Percentiles rank a stretch among this genome's conserved stretches.
These are phyloP conservation scores for Leptobrachium leishanense DNA, from an alignment of 2,113 vertebrate genomes.

Conservation along the genomic window DNA sequence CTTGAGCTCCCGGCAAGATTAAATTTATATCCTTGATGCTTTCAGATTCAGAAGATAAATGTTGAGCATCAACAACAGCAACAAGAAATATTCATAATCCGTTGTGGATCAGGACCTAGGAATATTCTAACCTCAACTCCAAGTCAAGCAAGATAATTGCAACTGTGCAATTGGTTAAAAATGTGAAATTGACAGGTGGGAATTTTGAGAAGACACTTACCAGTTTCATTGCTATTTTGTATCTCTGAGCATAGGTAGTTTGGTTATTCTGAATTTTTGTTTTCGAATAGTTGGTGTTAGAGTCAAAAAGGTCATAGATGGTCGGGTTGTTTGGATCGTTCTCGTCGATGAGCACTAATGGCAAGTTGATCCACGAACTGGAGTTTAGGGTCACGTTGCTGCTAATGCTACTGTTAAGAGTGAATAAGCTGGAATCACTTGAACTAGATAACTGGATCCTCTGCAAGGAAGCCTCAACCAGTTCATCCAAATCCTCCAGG, in stretches of 20 bases:
- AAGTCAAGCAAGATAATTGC: too few species aligned
- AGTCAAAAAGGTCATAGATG: constrained; percentile 63
- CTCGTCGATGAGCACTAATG: constrained; percentile 70
- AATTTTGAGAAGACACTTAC: constrained; percentile 56
- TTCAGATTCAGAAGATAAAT: too few species aligned
- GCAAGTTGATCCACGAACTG: constrained; percentile 70
- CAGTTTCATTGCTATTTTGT: constrained; percentile 73
- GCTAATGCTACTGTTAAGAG: constrained; percentile 36
- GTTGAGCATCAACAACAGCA: too few species aligned
- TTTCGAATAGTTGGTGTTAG: constrained; percentile 37
- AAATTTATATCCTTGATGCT: too few species aligned
- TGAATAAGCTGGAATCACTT: accelerated
- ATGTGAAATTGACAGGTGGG: background rate
- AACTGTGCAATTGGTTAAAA: too few species aligned
- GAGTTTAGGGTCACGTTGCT: constrained; percentile 37
- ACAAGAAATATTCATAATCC: too few species aligned
- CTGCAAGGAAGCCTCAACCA: constrained; percentile 63
- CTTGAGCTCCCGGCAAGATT: too few species aligned
- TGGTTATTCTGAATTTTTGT: background rate
- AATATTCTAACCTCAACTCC: too few species aligned
- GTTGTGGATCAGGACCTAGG: too few species aligned
- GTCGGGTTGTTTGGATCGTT: constrained; percentile 53
- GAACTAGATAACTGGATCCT: constrained; percentile 60
- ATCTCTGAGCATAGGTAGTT: constrained; percentile 51
- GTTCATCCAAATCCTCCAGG: constrained; percentile 69